Evolutionary conservation across 2,888 invertebrate genomes (phyloP), one percentile per base, ranked within the genome.

Genomic region (Frankliniella intonsa): DNA sequence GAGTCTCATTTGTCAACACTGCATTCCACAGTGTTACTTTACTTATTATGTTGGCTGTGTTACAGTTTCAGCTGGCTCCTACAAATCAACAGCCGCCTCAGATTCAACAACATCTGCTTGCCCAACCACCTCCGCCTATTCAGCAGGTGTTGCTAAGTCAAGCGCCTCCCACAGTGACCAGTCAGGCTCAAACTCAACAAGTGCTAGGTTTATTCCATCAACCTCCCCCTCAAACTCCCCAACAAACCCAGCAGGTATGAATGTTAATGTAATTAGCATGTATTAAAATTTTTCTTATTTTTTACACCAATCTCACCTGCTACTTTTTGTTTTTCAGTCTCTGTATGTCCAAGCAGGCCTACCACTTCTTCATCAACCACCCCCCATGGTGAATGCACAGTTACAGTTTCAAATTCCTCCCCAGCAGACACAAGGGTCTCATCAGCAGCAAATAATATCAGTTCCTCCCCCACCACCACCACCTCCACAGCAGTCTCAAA

Each of bases 321-420:
- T 62, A 1, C 5, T 62, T 14, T 62, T 62, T 62, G 38, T 62
- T 55, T 25, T 7, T 22, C 69, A 76, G 69, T 25, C 69, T 76
- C 12, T 76, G 69, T 76, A 76, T 25, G 69, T 76, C 8, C 69
- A 76, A 25, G 69, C 69, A 10, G 69, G 69, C 12, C 25, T 76
- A 22, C 25, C 25, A 12, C 69, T 76, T 25, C 22, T 76, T 22
- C 69, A 25, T 12, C 69, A 25, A 25, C 69, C 69, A 25, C 69
- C 69, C 8, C 69, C 69, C 25, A 76, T 76, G 69, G 69, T 25
- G 69, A 76, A 76, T 76, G 69, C 69, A 11, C 69, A 76, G 25
- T 25, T 76, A 12, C 69, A 76, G 69, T 76, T 76, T 25, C 69
- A 76, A 12, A 22, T 76, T 76, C 69, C 69, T 22, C 69, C 69